A percentile compares a stretch with the other conserved stretches of the same genome.
phyloP scores from a whole-genome alignment of 2,113 vertebrate species.

The Vanacampus margaritifer region DNA sequence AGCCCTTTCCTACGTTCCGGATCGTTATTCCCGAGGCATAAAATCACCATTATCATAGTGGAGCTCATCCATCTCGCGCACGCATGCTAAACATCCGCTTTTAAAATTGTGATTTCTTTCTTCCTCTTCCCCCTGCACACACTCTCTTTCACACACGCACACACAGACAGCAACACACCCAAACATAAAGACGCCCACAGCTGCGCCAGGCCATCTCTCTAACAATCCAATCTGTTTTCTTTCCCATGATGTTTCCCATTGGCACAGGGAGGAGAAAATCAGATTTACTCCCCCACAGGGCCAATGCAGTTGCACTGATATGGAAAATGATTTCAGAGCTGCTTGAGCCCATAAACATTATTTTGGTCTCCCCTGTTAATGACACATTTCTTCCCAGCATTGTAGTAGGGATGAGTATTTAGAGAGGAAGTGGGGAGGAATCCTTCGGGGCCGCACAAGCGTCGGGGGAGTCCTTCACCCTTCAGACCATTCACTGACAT shows the following conservation, averaged over 20 bases:
- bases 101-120: constrained; percentile 27
- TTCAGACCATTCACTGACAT: constrained; percentile 56
- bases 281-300: constrained; percentile 74
- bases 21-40: constrained; percentile 48
- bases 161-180: constrained; percentile 42
- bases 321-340: constrained; percentile 75
- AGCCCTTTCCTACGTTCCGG: constrained; percentile 30
- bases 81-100: constrained; percentile 28
- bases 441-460: constrained; percentile 45
- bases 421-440: constrained; percentile 60
- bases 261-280: constrained; percentile 72
- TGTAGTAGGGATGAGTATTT: constrained; percentile 56
- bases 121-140: constrained; percentile 11
- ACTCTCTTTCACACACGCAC: constrained; percentile 11
- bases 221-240: constrained; percentile 73
- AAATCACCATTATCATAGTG: constrained; percentile 54
- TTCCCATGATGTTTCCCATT: constrained; percentile 77
- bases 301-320: constrained; percentile 72
- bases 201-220: constrained; percentile 66
- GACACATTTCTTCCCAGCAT: constrained; percentile 74
- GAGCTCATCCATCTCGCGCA: constrained; percentile 52
- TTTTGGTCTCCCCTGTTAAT: constrained; percentile 72
- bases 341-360: constrained; percentile 73
- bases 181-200: constrained; percentile 66
- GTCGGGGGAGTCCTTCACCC: constrained; percentile 59